Percentiles rank a stretch among this genome's conserved stretches.
These are phyloP conservation scores for Ips nitidus DNA, from an alignment of 1,140 invertebrate species.

Conservation along the genomic window DNA sequence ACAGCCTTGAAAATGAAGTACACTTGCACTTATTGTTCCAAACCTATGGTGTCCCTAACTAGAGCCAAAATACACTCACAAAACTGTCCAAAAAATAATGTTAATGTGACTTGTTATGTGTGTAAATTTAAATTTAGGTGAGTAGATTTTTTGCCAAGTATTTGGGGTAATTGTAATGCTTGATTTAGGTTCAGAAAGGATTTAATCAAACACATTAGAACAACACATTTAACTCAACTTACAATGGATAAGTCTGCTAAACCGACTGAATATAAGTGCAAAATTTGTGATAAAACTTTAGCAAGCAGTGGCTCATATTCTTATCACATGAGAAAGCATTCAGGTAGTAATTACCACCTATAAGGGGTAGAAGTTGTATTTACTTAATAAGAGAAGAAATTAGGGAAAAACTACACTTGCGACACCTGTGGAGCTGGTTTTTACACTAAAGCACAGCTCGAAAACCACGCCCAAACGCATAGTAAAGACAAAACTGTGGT, in stretches of 20 bases:
- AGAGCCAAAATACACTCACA: conserved; percentile 16
- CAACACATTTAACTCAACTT: conserved; percentile 5
- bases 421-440: conserved; percentile 36
- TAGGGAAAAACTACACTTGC: conserved; percentile 26
- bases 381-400: not conserved
- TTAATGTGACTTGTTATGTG: conserved; percentile 14
- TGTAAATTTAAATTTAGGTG: conserved; percentile 17
- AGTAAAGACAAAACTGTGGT: conserved; percentile 20
- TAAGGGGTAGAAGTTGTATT: no score
- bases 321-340: conserved; percentile 30
- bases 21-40: conserved; percentile 18
- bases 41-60: conserved; percentile 11
- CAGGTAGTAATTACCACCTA: conserved; percentile 10
- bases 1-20: conserved; percentile 27
- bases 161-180: not conserved
- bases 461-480: conserved; percentile 31
- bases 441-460: conserved; percentile 18
- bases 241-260: not conserved
- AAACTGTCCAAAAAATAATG: conserved; percentile 13
- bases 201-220: conserved; percentile 13
- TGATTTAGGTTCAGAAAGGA: conserved; percentile 1
- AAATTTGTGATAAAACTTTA: conserved; percentile 23
- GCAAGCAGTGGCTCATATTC: not conserved
- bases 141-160: not conserved
- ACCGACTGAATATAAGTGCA: not conserved